Evolutionary conservation across 1,140 invertebrate species (phyloP).

Genomic region (Drosophila kikkawai): DNA sequence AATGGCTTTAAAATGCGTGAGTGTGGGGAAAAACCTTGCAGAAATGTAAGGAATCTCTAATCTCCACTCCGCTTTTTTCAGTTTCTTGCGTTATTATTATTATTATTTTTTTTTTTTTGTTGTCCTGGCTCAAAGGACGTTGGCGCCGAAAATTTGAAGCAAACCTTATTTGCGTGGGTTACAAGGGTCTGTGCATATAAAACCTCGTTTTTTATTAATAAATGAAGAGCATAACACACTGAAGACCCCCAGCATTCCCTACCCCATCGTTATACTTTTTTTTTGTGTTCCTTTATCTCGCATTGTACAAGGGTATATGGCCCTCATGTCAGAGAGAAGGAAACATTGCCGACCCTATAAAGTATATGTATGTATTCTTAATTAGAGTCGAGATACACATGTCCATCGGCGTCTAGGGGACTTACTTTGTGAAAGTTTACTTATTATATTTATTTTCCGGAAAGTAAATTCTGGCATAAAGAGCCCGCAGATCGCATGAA

Average conservation of each 20-base stretch:
- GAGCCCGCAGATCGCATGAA: background rate
- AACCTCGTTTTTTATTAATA: slow-evolving; percentile 23
- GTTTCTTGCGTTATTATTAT: background rate
- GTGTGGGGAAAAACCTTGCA: background rate
- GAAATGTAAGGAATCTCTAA: slow-evolving; percentile 13
- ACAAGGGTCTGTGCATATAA: slow-evolving; percentile 21
- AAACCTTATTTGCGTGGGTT: slow-evolving; percentile 15
- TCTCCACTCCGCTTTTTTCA: slow-evolving; percentile 9
- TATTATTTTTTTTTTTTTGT: background rate
- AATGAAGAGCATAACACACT: slow-evolving; percentile 14
- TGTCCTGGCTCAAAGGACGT: background rate
- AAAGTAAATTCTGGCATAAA: background rate
- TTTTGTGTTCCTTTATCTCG: background rate
- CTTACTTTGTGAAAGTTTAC: background rate
- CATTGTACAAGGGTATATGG: slow-evolving; percentile 7
- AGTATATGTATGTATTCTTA: slow-evolving; percentile 1
- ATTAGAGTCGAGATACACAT: slow-evolving; percentile 5
- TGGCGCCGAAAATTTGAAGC: slow-evolving; percentile 10
- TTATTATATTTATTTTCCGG: background rate
- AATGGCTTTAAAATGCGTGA: slow-evolving; percentile 7
- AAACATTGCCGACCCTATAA: slow-evolving; percentile 14
- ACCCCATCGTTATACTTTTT: background rate
- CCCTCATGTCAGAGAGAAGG: background rate
- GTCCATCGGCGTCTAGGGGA: background rate
- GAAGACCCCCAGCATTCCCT: background rate